A percentile compares a stretch with the other conserved stretches of the same genome.
phyloP scores from a whole-genome alignment of 23 tunicate genomes.

The Pegea sp. region DNA sequence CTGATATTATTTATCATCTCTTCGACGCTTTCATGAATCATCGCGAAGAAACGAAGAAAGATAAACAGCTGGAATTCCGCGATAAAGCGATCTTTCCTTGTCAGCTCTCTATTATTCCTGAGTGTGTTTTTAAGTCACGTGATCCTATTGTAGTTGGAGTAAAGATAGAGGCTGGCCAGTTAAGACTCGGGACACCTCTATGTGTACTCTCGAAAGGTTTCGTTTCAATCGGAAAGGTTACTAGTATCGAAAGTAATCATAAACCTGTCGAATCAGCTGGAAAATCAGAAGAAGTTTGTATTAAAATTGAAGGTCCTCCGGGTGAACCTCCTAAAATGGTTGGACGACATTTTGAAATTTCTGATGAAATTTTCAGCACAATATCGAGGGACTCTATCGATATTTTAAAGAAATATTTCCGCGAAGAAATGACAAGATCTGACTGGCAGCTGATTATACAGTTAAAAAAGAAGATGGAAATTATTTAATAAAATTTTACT shows the following conservation, averaged over 20 bases:
- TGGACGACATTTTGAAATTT: conserved; percentile 76
- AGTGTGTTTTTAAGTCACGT: conserved; percentile 73
- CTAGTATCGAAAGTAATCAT: conserved; percentile 59
- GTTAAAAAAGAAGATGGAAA: conserved; percentile 72
- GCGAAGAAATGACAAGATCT: conserved; percentile 75
- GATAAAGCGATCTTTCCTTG: conserved; percentile 77
- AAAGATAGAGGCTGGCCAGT: conserved; percentile 61
- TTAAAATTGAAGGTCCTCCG: conserved; percentile 71
- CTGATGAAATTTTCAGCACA: conserved; percentile 39
- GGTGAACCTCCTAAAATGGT: conserved; percentile 99
- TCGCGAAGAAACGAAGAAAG: conserved; percentile 60
- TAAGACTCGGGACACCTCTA: conserved; percentile 55
- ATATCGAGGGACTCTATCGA: conserved; percentile 74
- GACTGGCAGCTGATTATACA: conserved; percentile 91
- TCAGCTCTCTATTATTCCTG: conserved; percentile 51
- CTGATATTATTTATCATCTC: conserved; percentile 86
- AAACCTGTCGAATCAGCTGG: conserved; percentile 74
- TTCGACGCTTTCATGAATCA: conserved; percentile 79
- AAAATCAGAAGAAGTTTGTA: conserved; percentile 78
- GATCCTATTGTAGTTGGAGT: conserved; percentile 93
- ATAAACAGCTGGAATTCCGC: conserved; percentile 71
- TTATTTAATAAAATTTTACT: too few relatives aligned
- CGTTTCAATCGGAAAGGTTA: conserved; percentile 40
- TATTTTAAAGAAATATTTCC: conserved; percentile 69
- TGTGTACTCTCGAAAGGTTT: conserved; percentile 7